Evolutionary conservation across 2,888 invertebrate species (phyloP), one percentile per base, ranked within the genome.

Genomic region (Pollenia griseotomentosa): DNA sequence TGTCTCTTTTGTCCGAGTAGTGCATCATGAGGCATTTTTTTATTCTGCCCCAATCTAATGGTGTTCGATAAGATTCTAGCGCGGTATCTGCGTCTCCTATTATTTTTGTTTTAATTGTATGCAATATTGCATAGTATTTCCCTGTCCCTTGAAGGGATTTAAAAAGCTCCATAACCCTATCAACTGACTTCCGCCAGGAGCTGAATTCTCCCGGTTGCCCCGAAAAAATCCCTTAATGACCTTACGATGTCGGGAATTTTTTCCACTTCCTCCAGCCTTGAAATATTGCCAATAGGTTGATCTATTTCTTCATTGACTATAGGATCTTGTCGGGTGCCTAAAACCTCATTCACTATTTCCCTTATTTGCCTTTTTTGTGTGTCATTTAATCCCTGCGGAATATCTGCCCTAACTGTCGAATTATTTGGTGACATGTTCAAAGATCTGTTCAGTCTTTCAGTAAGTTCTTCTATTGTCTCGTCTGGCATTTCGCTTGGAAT

Each of bases 151-250:
- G 19, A 19, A 19, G 19, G 19, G 19, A 19, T 19, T 19, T 19
- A 19, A 19, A 19, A 19, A 19, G 19, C 19, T 19, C 19, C 19
- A 19, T 19, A 19, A 19, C 2, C 33, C 48, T 78, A 68, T 63
- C 59, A 19, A 70, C 68, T 12, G 42, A 42, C 14, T 59, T 83
- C 44, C 33, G 19, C 71, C 79, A 79, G 2, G 57, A 79, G 46
- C 55, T 68, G 44, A 68, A 79, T 70, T 59, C 70, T 16, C 68
- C 71, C 16, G 80, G 68, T 57, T 53, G 59, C 10, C 71, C 80
- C 7, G 80, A 80, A 48, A 80, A n/a, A 61, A 61, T 80, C 80
- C n/a, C 71, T 61, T 51, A 80, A 57, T n/a, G 66, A 16, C 46
- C 71, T 80, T 2, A 61, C 80, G 0, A 80, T 61, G 51, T 70